Base-by-base conservation (phyloP, 2,797 vertebrate genomes). In the Amazona ochrocephala region DNA sequence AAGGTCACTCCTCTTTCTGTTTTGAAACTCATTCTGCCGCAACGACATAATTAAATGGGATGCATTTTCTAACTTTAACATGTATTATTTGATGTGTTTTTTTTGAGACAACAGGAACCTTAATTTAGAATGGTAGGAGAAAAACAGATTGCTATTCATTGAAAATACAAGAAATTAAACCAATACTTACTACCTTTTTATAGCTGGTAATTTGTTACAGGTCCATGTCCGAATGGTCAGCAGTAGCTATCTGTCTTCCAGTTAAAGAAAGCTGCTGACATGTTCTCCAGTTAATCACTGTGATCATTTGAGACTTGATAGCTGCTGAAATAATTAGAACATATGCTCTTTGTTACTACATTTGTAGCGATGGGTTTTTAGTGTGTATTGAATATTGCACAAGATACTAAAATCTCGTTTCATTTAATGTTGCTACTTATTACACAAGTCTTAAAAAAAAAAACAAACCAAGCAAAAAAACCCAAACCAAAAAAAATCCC, bases 1-100 rank as follows among this genome's bases (percentile, higher is more conserved):
- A 62, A 94, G 93, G 88, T 85, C 16, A 21, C 68, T 84, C 56
- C 60, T 73, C 51, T 78, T 93, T 94, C 88, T 94, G 90, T 95
- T 94, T 82, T 83, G 81, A 94, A 89, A 81, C 72, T 90, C 20
- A 18, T 62, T 29, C 68, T 87, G 65, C 77, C 2, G 1, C 89
- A 94, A 95, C 95, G 92, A 93, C 48, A 39, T 96, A 95, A 96
- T 97, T 96, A 96, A 97, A 88, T 94, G 90, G 93, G 85, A 94
- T 91, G 84, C 56, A 9, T 73, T 94, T 96, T 95, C 91, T 95
- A 93, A 94, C 76, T 96, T 89, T 82, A 97, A 82, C 76, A 39
- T 93, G 30, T 58, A 77, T 90, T 96, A 77, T 95, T 96, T 93
- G 92, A 50, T 88, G 87, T 3, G 2, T 24, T 29, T 90, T 91